A percentile compares a stretch with the other conserved stretches of the same genome.
Conservation (phyloP, 2,113 vertebrate genomes). For the Equus przewalskii region DNA sequence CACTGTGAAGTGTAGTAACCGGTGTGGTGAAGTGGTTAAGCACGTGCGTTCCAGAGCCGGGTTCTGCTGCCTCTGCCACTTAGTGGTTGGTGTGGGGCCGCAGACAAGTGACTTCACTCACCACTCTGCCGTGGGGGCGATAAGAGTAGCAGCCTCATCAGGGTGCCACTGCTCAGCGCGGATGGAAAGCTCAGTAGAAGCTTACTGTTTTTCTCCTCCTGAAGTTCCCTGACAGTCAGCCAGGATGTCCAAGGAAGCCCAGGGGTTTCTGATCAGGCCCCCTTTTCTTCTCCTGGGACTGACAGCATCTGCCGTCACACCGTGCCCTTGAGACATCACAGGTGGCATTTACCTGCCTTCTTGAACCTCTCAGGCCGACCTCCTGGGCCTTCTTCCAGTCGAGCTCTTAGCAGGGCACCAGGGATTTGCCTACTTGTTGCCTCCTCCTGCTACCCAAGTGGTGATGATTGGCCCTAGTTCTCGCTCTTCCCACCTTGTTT, state of each 20-base stretch:
- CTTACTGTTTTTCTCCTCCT: neutral
- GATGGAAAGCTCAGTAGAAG: neutral
- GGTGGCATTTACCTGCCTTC: neutral
- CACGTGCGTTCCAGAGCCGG: neutral
- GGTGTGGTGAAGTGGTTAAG: neutral
- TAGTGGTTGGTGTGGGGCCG: neutral
- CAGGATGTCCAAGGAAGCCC: neutral
- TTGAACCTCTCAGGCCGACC: neutral
- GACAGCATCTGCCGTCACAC: neutral
- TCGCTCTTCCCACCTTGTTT: slow-evolving; percentile 68
- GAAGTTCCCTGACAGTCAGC: neutral
- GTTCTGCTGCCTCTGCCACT: neutral
- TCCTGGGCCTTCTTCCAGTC: neutral
- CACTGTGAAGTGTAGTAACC: neutral
- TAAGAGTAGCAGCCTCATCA: neutral
- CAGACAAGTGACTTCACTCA: neutral
- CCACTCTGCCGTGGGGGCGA: neutral
- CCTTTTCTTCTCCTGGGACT: slow-evolving; percentile 7
- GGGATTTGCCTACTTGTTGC: neutral
- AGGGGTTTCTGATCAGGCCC: neutral
- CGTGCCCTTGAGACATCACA: neutral
- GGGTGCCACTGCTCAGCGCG: neutral
- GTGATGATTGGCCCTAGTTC: slow-evolving; percentile 22
- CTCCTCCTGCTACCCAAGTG: neutral
- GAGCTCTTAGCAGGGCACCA: neutral